A percentile compares a stretch with the other conserved stretches of the same genome.
Evolutionary conservation across 2,888 invertebrate genomes (phyloP).

Genomic region (Calliphora vomitoria): DNA sequence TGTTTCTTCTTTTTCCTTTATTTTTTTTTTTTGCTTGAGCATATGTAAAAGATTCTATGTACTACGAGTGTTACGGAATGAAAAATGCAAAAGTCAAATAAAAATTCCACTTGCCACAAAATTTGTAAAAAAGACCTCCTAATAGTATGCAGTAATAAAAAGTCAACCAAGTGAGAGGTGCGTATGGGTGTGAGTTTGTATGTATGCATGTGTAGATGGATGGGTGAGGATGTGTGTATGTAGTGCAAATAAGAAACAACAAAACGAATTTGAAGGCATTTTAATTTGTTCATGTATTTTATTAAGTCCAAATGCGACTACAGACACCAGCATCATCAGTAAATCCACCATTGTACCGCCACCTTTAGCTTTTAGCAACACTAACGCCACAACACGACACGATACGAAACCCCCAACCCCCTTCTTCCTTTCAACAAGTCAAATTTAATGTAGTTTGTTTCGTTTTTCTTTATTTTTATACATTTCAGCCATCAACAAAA

Average conservation of each 20-base stretch:
- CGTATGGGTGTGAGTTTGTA: slow-evolving; percentile 4
- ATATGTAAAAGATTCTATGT: slow-evolving; percentile 66
- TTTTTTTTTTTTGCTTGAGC: slow-evolving; percentile 43
- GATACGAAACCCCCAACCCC: neutral
- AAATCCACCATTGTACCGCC: neutral
- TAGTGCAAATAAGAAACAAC: slow-evolving; percentile 44
- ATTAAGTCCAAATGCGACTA: slow-evolving; percentile 67
- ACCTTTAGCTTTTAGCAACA: neutral
- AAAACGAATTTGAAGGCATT: slow-evolving; percentile 67
- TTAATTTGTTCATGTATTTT: slow-evolving; percentile 73
- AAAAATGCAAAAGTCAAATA: slow-evolving; percentile 76
- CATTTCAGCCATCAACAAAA: slow-evolving; percentile 71
- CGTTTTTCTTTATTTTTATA: slow-evolving; percentile 57
- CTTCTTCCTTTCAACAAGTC: neutral
- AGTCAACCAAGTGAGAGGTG: slow-evolving; percentile 43
- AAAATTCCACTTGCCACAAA: slow-evolving; percentile 75
- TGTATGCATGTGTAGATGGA: neutral
- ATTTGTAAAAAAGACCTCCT: slow-evolving; percentile 55
- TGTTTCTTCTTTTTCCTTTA: neutral
- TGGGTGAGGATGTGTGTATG: neutral
- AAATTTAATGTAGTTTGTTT: slow-evolving; percentile 49
- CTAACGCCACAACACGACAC: too few species aligned
- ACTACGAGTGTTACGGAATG: slow-evolving; percentile 44
- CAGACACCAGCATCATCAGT: slow-evolving; percentile 26
- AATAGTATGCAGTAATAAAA: slow-evolving; percentile 64